Evolutionary conservation across 2,888 invertebrate genomes (phyloP).

Genomic region (Epinotia ramella): DNA sequence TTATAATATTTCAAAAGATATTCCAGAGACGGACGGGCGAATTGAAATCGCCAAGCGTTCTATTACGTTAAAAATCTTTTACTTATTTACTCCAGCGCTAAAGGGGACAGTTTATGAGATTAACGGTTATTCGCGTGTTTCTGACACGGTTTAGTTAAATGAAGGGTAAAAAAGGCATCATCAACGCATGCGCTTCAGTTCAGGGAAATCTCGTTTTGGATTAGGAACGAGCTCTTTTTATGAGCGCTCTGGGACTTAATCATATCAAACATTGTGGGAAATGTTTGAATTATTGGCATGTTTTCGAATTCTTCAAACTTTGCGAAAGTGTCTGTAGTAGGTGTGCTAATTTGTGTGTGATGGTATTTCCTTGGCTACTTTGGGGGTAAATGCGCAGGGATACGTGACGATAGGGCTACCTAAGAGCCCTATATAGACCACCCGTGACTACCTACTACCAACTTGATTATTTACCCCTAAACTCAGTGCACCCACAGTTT

Average conservation of each 20-base stretch:
- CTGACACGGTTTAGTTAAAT: not conserved
- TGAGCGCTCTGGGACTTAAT: not conserved
- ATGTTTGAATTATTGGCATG: no score
- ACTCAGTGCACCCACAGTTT: no score
- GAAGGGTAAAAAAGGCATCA: not conserved
- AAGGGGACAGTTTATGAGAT: slow-evolving; percentile 31
- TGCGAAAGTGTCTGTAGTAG: not conserved
- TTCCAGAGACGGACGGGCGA: slow-evolving; percentile 21
- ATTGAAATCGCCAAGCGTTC: slow-evolving; percentile 31
- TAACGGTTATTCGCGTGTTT: slow-evolving; percentile 4
- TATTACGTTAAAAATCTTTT: slow-evolving; percentile 31
- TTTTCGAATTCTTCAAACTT: not conserved
- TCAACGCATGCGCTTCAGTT: not conserved
- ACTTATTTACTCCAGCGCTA: slow-evolving; percentile 16
- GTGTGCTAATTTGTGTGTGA: no score
- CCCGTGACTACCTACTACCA: no score
- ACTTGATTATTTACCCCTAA: no score
- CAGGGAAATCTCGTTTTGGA: not conserved
- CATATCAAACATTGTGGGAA: no score
- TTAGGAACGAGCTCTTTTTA: not conserved
- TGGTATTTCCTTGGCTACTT: no score
- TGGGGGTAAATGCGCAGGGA: no score
- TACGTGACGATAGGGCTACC: no score
- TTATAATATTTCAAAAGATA: slow-evolving; percentile 13
- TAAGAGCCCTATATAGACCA: no score